Base-by-base conservation (phyloP, 2,797 vertebrate genomes). In the Pseudomugil tenellus region DNA sequence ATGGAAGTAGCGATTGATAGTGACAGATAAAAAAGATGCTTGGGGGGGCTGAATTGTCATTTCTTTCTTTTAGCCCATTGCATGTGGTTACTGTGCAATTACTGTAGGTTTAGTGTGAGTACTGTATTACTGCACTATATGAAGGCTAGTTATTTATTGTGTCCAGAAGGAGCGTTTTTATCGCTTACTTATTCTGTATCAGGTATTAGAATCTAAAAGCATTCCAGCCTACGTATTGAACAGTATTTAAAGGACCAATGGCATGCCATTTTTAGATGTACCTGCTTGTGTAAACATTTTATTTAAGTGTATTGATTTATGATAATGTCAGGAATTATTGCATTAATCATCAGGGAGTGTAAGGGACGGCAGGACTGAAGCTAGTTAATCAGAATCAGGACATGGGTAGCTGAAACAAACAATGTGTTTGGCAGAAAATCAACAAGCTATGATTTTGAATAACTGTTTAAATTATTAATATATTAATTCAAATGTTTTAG, bases 71-170 rank as follows among this genome's bases (percentile, higher is more conserved):
- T 37, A 70, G 80, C 88, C 82, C 76, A 43, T 87, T 91, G 89
- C 87, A 89, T 89, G 91, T 91, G 88, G 89, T 92, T 79, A 87
- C 87, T 92, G 93, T 94, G 94, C 94, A 94, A 94, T 94, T 94
- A 94, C 92, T 94, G 92, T 95, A 94, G 90, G 91, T 83, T 92
- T 93, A 92, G 92, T 92, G 88, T 88, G 84, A 88, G 91, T 92
- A 91, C 90, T 92, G 90, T 93, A 90, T 91, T 88, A 85, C 90
- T 90, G 91, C 92, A 92, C 92, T 90, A 89, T 89, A 92, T 92
- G 92, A 93, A 92, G 91, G 90, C 91, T 91, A 87, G 83, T 84
- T 92, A 93, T 94, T 93, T 93, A 93, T 94, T 93, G 84, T 89
- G 76, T 91, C 79, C 52, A 59, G 85, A 91, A 88, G 82, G 81